Evolutionary conservation across 2,888 invertebrate genomes (phyloP).

Genomic region (Noctua comes): DNA sequence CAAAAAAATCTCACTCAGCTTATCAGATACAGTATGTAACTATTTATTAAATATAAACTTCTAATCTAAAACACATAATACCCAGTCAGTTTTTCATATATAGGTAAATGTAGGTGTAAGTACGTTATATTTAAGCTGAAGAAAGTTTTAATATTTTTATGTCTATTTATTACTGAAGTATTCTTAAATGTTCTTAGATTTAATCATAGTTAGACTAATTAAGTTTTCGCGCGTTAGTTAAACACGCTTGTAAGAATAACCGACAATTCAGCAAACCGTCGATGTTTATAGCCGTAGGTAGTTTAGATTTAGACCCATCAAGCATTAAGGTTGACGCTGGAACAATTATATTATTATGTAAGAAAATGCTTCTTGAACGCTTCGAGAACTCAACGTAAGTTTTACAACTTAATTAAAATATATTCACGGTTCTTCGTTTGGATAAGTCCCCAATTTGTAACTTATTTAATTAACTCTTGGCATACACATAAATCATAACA

Average conservation of each 20-base stretch:
- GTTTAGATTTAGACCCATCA: constrained; percentile 69
- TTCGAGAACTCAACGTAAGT: constrained; percentile 51
- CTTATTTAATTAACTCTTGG: constrained; percentile 4
- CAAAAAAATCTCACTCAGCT: constrained; percentile 28
- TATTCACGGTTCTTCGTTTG: neutral
- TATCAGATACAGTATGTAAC: neutral
- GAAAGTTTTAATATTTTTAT: constrained; percentile 15
- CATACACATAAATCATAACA: neutral
- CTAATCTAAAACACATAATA: neutral
- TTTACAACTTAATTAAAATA: constrained; percentile 20
- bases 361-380: constrained; percentile 56
- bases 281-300: constrained; percentile 83
- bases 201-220: constrained; percentile 6
- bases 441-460: neutral
- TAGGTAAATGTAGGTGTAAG: neutral
- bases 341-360: constrained; percentile 80
- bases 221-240: constrained; percentile 17
- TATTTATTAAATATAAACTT: neutral
- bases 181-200: neutral
- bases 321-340: constrained; percentile 88
- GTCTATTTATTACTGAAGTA: constrained; percentile 34
- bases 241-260: constrained; percentile 54
- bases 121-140: neutral
- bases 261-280: constrained; percentile 86
- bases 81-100: neutral